Evolutionary conservation across 2,113 vertebrate genomes (phyloP), one percentile per base, ranked within the genome.

Genomic region (Marmota monax): DNA sequence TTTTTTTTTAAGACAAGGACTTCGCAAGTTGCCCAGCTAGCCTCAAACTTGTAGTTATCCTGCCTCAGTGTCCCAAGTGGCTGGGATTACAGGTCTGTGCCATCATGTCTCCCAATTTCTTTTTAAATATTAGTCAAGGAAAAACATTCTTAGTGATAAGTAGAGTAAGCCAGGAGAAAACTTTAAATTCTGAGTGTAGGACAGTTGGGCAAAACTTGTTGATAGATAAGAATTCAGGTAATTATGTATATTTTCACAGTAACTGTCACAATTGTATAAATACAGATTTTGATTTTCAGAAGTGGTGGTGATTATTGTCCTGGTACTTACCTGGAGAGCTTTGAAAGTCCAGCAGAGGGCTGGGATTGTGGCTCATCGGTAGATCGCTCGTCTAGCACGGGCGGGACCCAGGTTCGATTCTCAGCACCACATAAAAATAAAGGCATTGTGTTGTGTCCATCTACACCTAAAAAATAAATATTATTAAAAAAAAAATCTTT

Each of bases 241-340:
- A 39, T 84, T 51, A 69, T 65, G 95, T 67, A 94, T 2, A 76
- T 42, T 74, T 86, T 95, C 18, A 51, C 11, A 82, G 11, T 67
- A 84, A n/a, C 83, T 61, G 80, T 92, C 53, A 72, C 2, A 97
- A n/a, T 74, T 93, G 2, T 65, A 7, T 97, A 29, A 96, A 77
- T 48, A 7, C 12, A 72, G 8, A 73, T 98, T 97, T 80, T 73
- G 16, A 82, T 27, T 88, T 95, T 94, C 76, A 95, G 83, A 86
- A 76, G 61, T 42, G 27, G 95, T 45, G 53, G 16, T 37, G 58
- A 53, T 25, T 84, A 3, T 89, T 0, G 2, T 22, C 25, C 70
- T 74, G 11, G 37, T 78, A 45, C 90, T 74, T 96, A 37, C 32
- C 95, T 86, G 76, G 37, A 78, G 63, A 92, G 70, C 34, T 70